Conservation (phyloP, 2,888 invertebrate genomes). For the Synergus umbraculus region DNA sequence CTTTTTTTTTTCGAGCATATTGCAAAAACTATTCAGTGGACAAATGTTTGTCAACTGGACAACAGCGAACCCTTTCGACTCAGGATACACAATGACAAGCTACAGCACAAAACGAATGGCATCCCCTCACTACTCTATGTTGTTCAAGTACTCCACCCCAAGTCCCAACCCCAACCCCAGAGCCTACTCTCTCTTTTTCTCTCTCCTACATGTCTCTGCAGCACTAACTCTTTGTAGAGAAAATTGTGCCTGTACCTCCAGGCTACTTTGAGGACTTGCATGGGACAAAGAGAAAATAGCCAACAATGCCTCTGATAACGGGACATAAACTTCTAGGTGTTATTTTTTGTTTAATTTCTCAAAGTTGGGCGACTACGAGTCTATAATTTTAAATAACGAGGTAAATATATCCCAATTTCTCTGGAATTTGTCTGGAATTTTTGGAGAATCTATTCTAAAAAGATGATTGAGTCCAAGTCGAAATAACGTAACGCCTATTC, state of each 20-base stretch:
- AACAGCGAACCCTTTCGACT: conserved; percentile 26
- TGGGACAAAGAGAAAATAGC: neutral
- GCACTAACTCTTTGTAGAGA: conserved; percentile 32
- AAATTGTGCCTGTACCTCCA: conserved; percentile 25
- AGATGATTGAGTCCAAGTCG: no score
- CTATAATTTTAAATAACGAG: neutral
- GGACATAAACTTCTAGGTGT: neutral
- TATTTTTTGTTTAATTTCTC: neutral
- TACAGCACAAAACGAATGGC: conserved; percentile 15
- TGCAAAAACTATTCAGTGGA: neutral
- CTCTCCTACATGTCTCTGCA: conserved; percentile 12
- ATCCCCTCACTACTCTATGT: neutral
- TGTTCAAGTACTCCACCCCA: neutral
- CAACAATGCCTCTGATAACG: conserved; percentile 13
- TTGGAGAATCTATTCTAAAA: no score
- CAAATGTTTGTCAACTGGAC: conserved; percentile 29
- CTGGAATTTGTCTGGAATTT: no score
- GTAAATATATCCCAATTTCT: no score
- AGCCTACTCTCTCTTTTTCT: conserved; percentile 9
- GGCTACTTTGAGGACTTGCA: conserved; percentile 31
- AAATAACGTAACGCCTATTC: no score
- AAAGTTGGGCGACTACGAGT: neutral
- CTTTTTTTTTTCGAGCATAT: neutral
- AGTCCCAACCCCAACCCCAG: neutral
- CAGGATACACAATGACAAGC: conserved; percentile 22